Percentiles rank a stretch among this genome's conserved stretches.
Evolutionary conservation across 2,797 vertebrate species (phyloP).

Genomic region (Meda fulgida): DNA sequence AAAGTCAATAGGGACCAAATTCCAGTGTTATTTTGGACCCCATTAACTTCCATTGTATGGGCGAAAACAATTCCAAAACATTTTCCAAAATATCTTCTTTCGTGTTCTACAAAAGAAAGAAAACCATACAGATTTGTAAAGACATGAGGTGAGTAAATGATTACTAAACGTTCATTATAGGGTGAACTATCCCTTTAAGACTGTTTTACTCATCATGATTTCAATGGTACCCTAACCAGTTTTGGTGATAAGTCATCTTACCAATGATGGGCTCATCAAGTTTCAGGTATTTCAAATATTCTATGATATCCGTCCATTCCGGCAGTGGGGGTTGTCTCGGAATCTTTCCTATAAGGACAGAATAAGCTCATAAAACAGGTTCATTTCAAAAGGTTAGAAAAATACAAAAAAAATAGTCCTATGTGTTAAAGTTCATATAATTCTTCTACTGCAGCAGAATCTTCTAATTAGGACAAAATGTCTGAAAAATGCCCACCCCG

Average conservation of each 20-base stretch:
- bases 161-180: not conserved
- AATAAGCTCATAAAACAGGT: conserved; percentile 49
- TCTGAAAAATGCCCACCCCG: not conserved
- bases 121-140: not conserved
- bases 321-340: conserved; percentile 62
- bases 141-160: not conserved
- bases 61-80: not conserved
- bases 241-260: conserved; percentile 61
- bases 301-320: conserved; percentile 72
- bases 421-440: not conserved
- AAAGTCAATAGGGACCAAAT: not conserved
- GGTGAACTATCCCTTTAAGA: not conserved
- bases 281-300: conserved; percentile 78
- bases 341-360: conserved; percentile 67
- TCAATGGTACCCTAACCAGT: conserved; percentile 1
- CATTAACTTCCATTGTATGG: not conserved
- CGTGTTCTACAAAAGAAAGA: not conserved
- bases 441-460: not conserved
- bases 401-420: not conserved
- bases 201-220: not conserved
- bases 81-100: not conserved
- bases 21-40: not conserved
- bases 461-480: not conserved
- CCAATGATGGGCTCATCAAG: conserved; percentile 83
- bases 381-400: not conserved